Evolutionary conservation across 2,888 invertebrate genomes (phyloP), one percentile per base, ranked within the genome.

Genomic region (Lacanobia oleracea): DNA sequence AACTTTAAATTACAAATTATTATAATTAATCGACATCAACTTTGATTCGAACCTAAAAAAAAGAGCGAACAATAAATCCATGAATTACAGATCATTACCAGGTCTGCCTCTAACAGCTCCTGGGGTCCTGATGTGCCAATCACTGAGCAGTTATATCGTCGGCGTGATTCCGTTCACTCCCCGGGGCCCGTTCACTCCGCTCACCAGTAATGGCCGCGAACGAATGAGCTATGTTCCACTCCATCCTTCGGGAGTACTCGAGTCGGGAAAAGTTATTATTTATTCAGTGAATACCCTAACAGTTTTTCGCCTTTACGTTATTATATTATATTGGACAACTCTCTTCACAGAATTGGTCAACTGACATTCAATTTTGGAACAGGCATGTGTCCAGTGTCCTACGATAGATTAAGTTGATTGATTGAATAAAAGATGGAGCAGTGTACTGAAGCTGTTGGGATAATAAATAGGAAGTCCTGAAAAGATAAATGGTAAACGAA

Each of bases 101-200:
- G 37, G 23, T 63, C 60, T 60, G 33, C 56, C 79, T 53, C 68
- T 78, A 80, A 72, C 67, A 53, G 62, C 65, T 77, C 67, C 63
- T 80, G 60, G 23, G 56, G 57, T 82, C 65, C 56, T 80, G 63
- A 60, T 50, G 16, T 27, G 59, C 61, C 75, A 79, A 83, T 81
- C 83, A 83, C 72, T 63, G 62, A 77, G 40, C 77, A 77, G 72
- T 84, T 77, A 75, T 72, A 72, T 74, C 68, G 57, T 60, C 60
- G 81, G 48, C 75, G 73, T 86, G 79, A 86, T 86, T 84, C 63
- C 73, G 63, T 62, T 79, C 81, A 60, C 27, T 86, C 85, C 85
- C 85, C 0, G 5, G 81, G 75, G 85, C 53, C 61, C 71, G 69
- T 81, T 86, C 85, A 76, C 66, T 70, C 40, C 75, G 73, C 66